phyloP scores from a whole-genome alignment of 1,140 invertebrate species.

The Dendroctonus ponderosae region DNA sequence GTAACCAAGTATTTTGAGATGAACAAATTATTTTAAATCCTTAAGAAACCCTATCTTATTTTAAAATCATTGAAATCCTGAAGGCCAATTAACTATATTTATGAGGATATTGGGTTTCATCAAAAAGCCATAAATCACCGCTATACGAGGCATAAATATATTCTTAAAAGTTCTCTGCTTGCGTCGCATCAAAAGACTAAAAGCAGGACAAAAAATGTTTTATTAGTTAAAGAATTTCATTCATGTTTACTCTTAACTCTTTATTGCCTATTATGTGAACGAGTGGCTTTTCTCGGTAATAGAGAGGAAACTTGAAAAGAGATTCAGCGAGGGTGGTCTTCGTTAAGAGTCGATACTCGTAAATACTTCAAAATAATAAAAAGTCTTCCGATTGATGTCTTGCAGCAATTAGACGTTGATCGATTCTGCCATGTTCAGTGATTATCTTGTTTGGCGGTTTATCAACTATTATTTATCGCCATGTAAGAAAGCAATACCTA shows the following conservation, averaged over 20 bases:
- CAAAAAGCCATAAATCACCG: constrained; percentile 30
- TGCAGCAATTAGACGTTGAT: too few species aligned
- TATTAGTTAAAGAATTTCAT: constrained; percentile 22
- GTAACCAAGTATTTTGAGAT: background rate
- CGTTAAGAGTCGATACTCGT: background rate
- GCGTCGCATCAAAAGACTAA: constrained; percentile 15
- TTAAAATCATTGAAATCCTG: constrained; percentile 9
- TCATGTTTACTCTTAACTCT: constrained; percentile 24
- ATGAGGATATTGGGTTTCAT: constrained; percentile 32
- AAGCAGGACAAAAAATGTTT: constrained; percentile 20
- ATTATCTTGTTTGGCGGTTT: too few species aligned
- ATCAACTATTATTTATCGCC: too few species aligned
- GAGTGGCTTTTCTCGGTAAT: constrained; percentile 19
- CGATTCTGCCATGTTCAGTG: too few species aligned
- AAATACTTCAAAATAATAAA: too few species aligned
- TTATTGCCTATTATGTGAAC: constrained; percentile 22
- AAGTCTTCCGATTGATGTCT: too few species aligned
- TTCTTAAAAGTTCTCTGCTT: constrained; percentile 10
- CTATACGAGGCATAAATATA: constrained; percentile 14
- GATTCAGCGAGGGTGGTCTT: constrained; percentile 15
- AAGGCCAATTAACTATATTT: constrained; percentile 32
- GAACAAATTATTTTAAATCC: constrained; percentile 1
- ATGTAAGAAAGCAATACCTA: too few species aligned
- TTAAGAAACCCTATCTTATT: constrained; percentile 19
- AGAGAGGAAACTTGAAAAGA: constrained; percentile 5